phyloP scores from a whole-genome alignment of 2,797 vertebrate species.

The Pantherophis vulpinus region DNA sequence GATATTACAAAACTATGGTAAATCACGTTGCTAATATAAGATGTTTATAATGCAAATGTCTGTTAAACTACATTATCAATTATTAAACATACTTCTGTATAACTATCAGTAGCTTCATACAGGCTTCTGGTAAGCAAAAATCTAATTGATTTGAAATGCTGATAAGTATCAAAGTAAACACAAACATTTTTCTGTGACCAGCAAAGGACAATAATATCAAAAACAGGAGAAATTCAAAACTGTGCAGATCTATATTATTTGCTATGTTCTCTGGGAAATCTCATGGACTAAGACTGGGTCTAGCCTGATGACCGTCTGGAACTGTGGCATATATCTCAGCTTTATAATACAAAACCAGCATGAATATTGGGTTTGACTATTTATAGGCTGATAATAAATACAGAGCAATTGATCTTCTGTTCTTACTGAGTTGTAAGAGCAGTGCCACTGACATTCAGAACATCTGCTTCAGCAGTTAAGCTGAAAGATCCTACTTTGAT shows the following conservation, averaged over 20 bases:
- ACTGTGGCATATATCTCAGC: neutral
- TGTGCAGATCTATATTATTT: neutral
- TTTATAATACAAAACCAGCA: neutral
- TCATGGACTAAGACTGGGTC: neutral
- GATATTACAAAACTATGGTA: neutral
- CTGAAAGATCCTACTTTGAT: neutral
- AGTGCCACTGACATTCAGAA: neutral
- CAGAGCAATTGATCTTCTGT: neutral
- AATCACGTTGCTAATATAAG: neutral
- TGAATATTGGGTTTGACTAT: neutral
- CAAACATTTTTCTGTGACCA: neutral
- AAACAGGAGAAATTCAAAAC: neutral
- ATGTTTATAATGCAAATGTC: neutral
- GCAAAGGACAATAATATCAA: neutral
- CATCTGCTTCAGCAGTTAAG: neutral
- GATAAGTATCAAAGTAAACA: neutral
- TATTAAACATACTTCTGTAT: slow-evolving; percentile 7
- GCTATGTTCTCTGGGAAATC: neutral
- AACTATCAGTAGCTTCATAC: neutral
- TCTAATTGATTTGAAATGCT: neutral
- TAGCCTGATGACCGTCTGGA: neutral
- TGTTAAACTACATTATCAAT: neutral
- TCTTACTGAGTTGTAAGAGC: neutral
- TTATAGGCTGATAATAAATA: neutral
- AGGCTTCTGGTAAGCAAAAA: neutral